Conservation (phyloP, 2,113 vertebrate genomes). For the Nicator chloris region DNA sequence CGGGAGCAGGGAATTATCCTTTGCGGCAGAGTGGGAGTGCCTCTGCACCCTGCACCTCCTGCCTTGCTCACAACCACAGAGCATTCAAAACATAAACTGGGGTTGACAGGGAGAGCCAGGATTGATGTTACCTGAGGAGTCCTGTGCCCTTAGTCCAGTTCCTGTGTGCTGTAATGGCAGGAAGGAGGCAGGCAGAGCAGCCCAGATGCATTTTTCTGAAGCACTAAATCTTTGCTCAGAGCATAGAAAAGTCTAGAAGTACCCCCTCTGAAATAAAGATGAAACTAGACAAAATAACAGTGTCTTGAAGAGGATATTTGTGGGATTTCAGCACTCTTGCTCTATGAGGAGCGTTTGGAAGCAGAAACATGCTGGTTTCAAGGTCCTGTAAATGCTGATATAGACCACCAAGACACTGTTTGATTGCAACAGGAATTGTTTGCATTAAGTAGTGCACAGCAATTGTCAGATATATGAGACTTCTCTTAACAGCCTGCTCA, state of each 20-base stretch:
- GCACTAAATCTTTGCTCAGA: not conserved
- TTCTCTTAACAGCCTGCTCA: not conserved
- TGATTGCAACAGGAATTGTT: not conserved
- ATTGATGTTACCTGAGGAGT: not conserved
- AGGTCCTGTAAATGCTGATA: not conserved
- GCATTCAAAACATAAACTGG: not conserved
- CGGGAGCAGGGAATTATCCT: not conserved
- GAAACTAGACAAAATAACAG: not conserved
- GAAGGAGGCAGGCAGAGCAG: not conserved
- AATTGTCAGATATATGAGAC: not conserved
- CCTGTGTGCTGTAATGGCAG: not conserved
- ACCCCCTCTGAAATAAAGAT: not conserved
- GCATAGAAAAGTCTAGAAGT: not conserved
- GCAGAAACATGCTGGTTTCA: not conserved
- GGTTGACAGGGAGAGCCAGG: not conserved
- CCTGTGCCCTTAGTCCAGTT: not conserved
- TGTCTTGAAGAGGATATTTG: not conserved
- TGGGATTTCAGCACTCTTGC: not conserved
- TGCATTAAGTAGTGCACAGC: not conserved
- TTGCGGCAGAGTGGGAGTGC: not conserved
- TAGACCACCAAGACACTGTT: not conserved
- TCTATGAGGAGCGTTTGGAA: not conserved
- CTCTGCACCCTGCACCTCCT: not conserved
- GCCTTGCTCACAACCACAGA: not conserved
- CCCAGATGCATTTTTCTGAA: not conserved